A percentile compares a stretch with the other conserved stretches of the same genome.
Conservation (phyloP, 2,113 vertebrate genomes). For the Carollia perspicillata region DNA sequence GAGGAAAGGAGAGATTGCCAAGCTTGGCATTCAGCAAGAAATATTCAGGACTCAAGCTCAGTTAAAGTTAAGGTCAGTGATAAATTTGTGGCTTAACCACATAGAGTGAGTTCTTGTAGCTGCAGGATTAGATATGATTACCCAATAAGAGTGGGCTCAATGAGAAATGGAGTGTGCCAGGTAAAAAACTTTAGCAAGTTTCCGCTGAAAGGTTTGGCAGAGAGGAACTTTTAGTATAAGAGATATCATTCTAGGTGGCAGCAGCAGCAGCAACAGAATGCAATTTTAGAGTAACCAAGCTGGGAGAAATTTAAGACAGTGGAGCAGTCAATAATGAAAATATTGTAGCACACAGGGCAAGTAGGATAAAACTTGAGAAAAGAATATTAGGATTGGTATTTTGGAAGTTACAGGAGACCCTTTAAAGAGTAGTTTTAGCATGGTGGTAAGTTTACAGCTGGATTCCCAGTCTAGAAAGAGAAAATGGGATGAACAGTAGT, state of each 20-base stretch:
- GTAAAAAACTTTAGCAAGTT: conserved; percentile 32
- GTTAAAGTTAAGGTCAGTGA: conserved; percentile 32
- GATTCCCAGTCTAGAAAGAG: neutral
- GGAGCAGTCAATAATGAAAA: neutral
- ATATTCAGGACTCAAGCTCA: neutral
- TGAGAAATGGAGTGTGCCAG: neutral
- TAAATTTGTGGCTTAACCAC: neutral
- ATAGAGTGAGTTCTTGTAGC: neutral
- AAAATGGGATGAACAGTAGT: neutral
- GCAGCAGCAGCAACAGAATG: neutral
- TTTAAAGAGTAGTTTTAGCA: conserved; percentile 56
- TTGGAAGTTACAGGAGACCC: conserved; percentile 40
- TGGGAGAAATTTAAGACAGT: conserved; percentile 26
- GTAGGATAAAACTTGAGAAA: conserved; percentile 34
- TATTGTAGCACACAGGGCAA: neutral
- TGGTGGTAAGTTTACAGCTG: neutral
- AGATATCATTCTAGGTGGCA: neutral
- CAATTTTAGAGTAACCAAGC: conserved; percentile 32
- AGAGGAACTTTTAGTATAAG: neutral
- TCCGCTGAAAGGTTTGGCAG: neutral
- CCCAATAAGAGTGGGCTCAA: neutral
- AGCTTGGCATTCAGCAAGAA: neutral
- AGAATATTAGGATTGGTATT: conserved; percentile 48
- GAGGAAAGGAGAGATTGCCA: neutral
- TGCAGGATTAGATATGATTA: conserved; percentile 3